Base-by-base conservation (phyloP, 2,888 invertebrate species). In the Idaea straminata region DNA sequence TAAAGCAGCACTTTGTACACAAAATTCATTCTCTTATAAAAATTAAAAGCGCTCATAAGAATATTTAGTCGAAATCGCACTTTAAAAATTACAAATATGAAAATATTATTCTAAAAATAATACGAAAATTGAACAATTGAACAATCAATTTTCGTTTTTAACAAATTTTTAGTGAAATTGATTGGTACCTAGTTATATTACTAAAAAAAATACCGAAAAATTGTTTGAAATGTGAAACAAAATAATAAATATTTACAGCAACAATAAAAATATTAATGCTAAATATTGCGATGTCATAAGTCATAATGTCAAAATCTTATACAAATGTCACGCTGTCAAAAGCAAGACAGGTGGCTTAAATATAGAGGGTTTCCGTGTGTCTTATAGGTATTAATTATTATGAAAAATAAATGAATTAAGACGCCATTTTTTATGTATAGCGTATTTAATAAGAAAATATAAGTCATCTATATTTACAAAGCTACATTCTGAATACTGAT, bases 401-500 rank as follows among this genome's bases (percentile, higher is more conserved):
- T 86, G 88, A 87, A 91, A 91, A 91, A 89, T 91, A 91, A 86
- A 86, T 62, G 38, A 69, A 65, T 36, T 47, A 47, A 47, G 47
- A 13, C 60, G 57, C 65, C 63, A 78, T 62, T 59, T 35, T 63
- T 66, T 62, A 62, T 58, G 62, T 66, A 63, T 63, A 65, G 63
- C 63, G 61, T 65, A 64, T 66, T 57, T 68, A 67, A 64, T 89
- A 89, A 75, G 88, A 89, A 90, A 90, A 89, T 91, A 91, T 88
- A 87, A 78, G 77, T 80, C 78, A 83, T 84, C 83, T 78, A 83
- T 79, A 89, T 88, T 82, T 89, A 90, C 87, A 88, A 81, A 77
- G 79, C 80, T 70, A 72, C 71, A 66, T 68, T 72, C 80, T 76
- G 78, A 90, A 91, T 91, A 90, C 90, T 89, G 89, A 84, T 87